These are phyloP conservation scores for Leucophenga varia DNA, from an alignment of 1,140 invertebrate species.

Conservation along the genomic window DNA sequence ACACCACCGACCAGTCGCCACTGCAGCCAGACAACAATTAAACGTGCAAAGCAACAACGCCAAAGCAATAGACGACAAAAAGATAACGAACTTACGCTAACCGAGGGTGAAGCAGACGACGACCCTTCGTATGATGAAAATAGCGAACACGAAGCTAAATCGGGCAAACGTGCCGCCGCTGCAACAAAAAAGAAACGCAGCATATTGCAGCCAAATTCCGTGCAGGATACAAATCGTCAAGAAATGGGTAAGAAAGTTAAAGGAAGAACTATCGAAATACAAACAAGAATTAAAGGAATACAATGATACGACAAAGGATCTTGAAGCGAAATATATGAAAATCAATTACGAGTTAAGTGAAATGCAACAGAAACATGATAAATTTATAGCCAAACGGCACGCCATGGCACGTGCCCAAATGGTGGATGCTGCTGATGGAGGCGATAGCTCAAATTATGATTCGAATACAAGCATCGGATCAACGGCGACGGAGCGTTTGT, in stretches of 20 bases:
- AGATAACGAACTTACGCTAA: background rate
- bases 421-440: slow-evolving; percentile 16
- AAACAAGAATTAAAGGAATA: slow-evolving; percentile 48
- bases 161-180: background rate
- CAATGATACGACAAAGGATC: slow-evolving; percentile 43
- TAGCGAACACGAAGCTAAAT: slow-evolving; percentile 3
- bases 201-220: background rate
- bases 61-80: background rate
- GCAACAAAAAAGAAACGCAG: background rate
- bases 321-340: slow-evolving; percentile 49
- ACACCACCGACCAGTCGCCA: background rate
- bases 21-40: no score
- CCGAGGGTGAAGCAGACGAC: slow-evolving; percentile 3
- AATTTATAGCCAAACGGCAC: slow-evolving; percentile 22
- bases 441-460: background rate
- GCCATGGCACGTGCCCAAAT: background rate
- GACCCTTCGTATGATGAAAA: background rate
- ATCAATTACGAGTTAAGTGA: slow-evolving; percentile 44
- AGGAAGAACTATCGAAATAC: slow-evolving; percentile 40
- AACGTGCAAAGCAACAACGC: background rate
- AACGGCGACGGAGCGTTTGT: slow-evolving; percentile 17
- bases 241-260: slow-evolving; percentile 38
- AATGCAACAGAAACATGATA: slow-evolving; percentile 46
- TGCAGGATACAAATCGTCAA: slow-evolving; percentile 7
- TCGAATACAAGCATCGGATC: slow-evolving; percentile 25